Evolutionary conservation across 2,888 invertebrate genomes (phyloP), one percentile per base, ranked within the genome.

Genomic region (Temnothorax rugatulus): DNA sequence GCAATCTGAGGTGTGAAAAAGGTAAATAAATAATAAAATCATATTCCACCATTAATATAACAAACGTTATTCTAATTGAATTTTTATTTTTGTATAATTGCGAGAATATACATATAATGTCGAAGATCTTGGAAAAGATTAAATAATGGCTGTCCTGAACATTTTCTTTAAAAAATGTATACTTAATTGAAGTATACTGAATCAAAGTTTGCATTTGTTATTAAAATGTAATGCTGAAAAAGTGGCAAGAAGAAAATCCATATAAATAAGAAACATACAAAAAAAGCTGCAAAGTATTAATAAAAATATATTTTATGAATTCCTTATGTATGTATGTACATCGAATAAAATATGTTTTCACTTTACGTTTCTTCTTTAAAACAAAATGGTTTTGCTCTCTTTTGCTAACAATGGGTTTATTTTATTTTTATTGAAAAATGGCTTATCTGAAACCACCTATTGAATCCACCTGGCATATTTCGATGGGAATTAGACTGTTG

Each of bases 41-140:
- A 29, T n/a, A 4, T 69, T 66, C 15, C 4, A 13, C 1, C 1
- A 29, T 47, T 29, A 66, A 47, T 68, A 47, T 47, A 11, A 25
- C 47, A 44, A 9, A 47, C 18, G 15, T 66, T 47, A 21, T 4
- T 57, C 2, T 57, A 61, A 61, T 4, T 29, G 2, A 61, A 34
- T 61, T 61, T 57, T 57, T 21, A 57, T 57, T 25, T 34, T 11
- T 25, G 44, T 66, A 44, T 4, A 47, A 68, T 68, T 66, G 15
- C 15, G 8, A 64, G 8, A 13, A 29, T 68, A 47, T 47, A 68
- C 2, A 47, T 47, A 68, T 5, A 47, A 68, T 11, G 5, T 68
- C 11, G 5, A n/a, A 18, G 5, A 68, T 0, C 4, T 21, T 9
- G 0, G 2, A 9, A 68, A 68, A 44, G 15, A 15, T 68, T 68